These are phyloP conservation scores for Xylota segnis DNA, from an alignment of 2,888 invertebrate genomes.

Conservation along the genomic window DNA sequence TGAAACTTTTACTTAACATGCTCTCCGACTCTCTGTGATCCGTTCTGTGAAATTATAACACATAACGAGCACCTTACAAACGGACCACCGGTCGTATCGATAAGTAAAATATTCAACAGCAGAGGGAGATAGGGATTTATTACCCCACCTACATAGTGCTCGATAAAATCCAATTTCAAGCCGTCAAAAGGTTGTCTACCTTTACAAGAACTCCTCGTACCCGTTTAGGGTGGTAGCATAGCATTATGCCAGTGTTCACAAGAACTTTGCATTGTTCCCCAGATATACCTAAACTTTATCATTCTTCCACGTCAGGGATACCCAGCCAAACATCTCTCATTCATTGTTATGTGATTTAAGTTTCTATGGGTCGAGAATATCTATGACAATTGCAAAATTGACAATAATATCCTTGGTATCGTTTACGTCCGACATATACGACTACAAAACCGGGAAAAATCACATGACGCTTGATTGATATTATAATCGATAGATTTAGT, in stretches of 20 bases:
- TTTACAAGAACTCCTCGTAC: not conserved
- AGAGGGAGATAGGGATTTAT: not conserved
- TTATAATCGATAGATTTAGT: constrained; percentile 47
- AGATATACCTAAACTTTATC: not conserved
- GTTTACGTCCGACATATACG: not conserved
- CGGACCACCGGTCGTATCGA: not conserved
- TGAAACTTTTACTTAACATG: not conserved
- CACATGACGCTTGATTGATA: constrained; percentile 46
- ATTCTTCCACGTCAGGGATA: not conserved
- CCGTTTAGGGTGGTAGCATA: not conserved
- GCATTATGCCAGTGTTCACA: not conserved
- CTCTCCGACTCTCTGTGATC: not conserved
- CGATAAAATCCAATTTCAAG: constrained; percentile 6
- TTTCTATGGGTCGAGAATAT: not conserved
- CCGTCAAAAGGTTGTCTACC: constrained; percentile 8
- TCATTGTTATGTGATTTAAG: constrained; percentile 6
- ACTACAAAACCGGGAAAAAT: constrained; percentile 2
- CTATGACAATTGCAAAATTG: constrained; percentile 25
- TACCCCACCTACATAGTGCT: constrained; percentile 5
- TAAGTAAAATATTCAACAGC: not conserved
- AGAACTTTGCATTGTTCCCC: not conserved
- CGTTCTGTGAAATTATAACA: not conserved
- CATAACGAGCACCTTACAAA: not conserved
- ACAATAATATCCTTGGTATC: constrained; percentile 34
- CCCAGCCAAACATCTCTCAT: not conserved